These are phyloP conservation scores for Drosophila seguyi DNA, from an alignment of 1,140 invertebrate species.

Conservation along the genomic window DNA sequence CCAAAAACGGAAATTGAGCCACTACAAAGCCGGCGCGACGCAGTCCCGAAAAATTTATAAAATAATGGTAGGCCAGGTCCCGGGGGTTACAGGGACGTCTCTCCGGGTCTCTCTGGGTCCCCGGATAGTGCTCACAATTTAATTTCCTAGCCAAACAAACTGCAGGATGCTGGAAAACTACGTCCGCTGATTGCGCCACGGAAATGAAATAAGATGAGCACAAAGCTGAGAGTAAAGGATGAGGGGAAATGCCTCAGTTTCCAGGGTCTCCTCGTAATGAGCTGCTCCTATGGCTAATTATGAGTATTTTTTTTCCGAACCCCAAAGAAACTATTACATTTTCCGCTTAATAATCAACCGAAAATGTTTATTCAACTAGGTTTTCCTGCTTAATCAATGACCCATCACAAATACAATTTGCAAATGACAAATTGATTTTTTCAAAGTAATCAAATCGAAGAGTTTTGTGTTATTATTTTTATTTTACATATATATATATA, in stretches of 20 bases:
- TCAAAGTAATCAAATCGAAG: not conserved
- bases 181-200: constrained; percentile 61
- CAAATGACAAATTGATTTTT: not conserved
- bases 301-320: not conserved
- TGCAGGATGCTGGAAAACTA: constrained; percentile 61
- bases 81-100: not conserved
- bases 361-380: not conserved
- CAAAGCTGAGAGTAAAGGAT: not conserved
- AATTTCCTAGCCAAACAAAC: constrained; percentile 65
- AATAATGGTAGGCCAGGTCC: constrained; percentile 7
- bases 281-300: constrained; percentile 62
- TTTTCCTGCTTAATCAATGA: too few relatives aligned
- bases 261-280: constrained; percentile 26
- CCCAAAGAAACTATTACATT: constrained; percentile 2
- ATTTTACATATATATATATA: too few relatives aligned
- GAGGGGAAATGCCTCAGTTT: not conserved
- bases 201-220: constrained; percentile 68
- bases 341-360: not conserved
- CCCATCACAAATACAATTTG: not conserved
- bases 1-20: constrained; percentile 66
- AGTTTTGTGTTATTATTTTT: constrained; percentile 13
- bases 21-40: constrained; percentile 37
- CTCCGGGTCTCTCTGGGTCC: not conserved
- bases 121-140: constrained; percentile 77
- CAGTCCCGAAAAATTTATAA: constrained; percentile 16